Conservation (phyloP, 2,888 invertebrate genomes). For the Malacosoma neustria region DNA sequence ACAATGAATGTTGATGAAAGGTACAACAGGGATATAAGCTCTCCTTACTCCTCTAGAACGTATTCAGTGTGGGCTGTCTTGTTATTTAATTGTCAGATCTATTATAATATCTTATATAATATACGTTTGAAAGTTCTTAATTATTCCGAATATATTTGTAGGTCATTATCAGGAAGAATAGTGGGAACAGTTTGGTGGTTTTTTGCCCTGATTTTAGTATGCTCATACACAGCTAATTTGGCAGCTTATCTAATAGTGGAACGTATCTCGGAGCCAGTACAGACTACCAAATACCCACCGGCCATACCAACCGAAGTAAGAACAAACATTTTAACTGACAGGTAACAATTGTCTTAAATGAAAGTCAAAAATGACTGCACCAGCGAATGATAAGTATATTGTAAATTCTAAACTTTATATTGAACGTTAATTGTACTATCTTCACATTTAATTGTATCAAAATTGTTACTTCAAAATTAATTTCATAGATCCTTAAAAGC, state of each 20-base stretch:
- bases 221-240: constrained; percentile 98
- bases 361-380: constrained; percentile 26
- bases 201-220: constrained; percentile 97
- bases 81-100: too few relatives aligned
- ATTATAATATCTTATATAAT: too few relatives aligned
- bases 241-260: constrained; percentile 98
- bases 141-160: too few relatives aligned
- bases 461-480: neutral
- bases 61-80: too few relatives aligned
- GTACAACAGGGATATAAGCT: too few relatives aligned
- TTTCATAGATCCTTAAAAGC: constrained; percentile 4
- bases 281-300: constrained; percentile 88
- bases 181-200: constrained; percentile 99
- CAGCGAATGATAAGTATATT: constrained; percentile 28
- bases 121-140: too few relatives aligned
- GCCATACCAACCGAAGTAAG: constrained; percentile 93
- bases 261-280: constrained; percentile 90
- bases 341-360: constrained; percentile 35
- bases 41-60: too few relatives aligned
- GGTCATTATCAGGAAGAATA: constrained; percentile 93
- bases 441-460: neutral
- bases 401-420: neutral
- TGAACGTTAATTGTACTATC: too few relatives aligned
- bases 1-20: too few relatives aligned
- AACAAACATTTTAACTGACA: constrained; percentile 38